A percentile compares a stretch with the other conserved stretches of the same genome.
Conservation (phyloP, 2,888 invertebrate species). For the Euplexia lucipara region DNA sequence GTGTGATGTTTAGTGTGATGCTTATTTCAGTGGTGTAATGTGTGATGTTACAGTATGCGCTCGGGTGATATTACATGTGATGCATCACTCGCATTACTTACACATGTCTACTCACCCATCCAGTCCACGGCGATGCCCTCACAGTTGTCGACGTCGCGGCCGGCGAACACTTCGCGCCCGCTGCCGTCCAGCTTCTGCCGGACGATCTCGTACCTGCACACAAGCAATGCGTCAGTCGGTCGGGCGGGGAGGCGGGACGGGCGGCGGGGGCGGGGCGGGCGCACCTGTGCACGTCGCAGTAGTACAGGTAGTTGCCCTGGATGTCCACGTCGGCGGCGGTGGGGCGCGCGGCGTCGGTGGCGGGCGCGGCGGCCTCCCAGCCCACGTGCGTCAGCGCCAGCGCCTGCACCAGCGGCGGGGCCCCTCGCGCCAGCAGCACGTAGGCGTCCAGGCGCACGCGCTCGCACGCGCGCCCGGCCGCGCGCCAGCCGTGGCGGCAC, state of each 20-base stretch:
- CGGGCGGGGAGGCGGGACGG: background rate
- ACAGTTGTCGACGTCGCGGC: conserved; percentile 91
- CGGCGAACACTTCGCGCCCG: conserved; percentile 90
- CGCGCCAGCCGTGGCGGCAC: conserved; percentile 93
- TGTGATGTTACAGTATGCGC: too few relatives aligned
- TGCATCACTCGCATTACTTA: too few relatives aligned
- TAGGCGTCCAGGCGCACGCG: conserved; percentile 91
- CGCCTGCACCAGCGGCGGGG: conserved; percentile 93
- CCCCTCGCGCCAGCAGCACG: conserved; percentile 87
- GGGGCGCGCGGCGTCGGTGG: conserved; percentile 92
- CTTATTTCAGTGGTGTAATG: too few relatives aligned
- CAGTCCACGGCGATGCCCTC: conserved; percentile 96
- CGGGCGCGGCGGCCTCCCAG: conserved; percentile 92
- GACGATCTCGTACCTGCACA: conserved; percentile 91
- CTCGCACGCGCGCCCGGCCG: conserved; percentile 29
- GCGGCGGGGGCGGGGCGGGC: background rate
- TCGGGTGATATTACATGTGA: too few relatives aligned
- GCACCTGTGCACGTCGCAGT: conserved; percentile 88
- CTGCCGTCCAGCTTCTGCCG: conserved; percentile 92
- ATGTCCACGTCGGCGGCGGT: conserved; percentile 93
- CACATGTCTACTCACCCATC: too few relatives aligned
- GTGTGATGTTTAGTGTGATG: too few relatives aligned
- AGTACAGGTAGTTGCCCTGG: conserved; percentile 91
- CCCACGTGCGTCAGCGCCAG: conserved; percentile 85
- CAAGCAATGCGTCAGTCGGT: conserved; percentile 39